Base-by-base conservation (phyloP, 2,797 vertebrate genomes). In the Capromys pilorides region DNA sequence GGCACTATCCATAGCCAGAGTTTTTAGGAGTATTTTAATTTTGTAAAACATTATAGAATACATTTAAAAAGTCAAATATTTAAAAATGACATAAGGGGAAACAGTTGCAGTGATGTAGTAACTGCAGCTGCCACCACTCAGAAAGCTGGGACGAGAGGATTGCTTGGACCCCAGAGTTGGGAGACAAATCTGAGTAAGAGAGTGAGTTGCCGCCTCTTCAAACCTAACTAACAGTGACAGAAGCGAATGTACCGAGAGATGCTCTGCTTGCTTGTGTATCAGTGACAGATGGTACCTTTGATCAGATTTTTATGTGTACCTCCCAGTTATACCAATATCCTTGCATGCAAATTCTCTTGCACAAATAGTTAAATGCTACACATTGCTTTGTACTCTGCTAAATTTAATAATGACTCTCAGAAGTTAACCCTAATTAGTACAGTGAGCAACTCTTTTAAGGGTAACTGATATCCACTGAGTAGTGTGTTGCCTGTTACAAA, bases 51-150 rank as follows among this genome's bases (percentile, higher is more conserved):
- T 59, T 73, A 83, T 41, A 14, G 86, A 85, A 54, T 67, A 2
- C n/a, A 79, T n/a, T 71, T 54, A 33, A 96, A 90, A 18, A 86
- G 49, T 83, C 94, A n/a, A 89, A 88, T 91, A 62, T 94, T 62
- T 93, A 61, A 75, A 88, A 86, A 12, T 88, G 45, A 81, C 33
- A 85, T 19, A 64, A 77, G 51, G 0, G 24, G 62, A 59, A 41
- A 1, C n/a, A 39, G 4, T 45, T 28, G 39, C 41, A 19, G 28
- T 39, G 21, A 28, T 7, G 0, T 39, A 18, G 21, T 21, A 9
- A 22, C 33, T 19, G 13, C n/a, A n/a, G n/a, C 21, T 8, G 2
- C 13, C 73, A 41, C 41, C 62, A 39, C 6, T 81, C 45, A 54
- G 57, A 64, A 64, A 57, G n/a, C 62, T 41, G 19, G 33, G 66